Conservation (phyloP, 2,888 invertebrate genomes). For the Nemoura dubitans region DNA sequence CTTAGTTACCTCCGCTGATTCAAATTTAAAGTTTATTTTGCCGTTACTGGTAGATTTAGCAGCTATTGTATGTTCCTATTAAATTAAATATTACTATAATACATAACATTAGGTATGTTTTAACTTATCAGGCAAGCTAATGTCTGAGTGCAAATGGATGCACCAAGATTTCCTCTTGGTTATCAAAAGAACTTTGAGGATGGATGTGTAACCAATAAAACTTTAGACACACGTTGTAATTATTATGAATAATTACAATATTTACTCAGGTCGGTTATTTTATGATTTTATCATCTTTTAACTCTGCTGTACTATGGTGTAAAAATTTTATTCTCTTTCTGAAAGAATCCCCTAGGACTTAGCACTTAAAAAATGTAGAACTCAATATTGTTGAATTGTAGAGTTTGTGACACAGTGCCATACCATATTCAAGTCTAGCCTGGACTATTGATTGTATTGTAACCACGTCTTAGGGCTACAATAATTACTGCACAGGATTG, state of each 20-base stretch:
- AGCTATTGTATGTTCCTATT: slow-evolving; percentile 31
- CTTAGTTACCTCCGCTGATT: background rate
- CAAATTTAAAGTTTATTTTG: background rate
- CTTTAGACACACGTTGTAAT: background rate
- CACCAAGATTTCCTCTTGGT: background rate
- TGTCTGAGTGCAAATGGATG: slow-evolving; percentile 40
- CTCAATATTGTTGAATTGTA: slow-evolving; percentile 22
- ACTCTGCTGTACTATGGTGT: slow-evolving; percentile 43
- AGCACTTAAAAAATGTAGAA: slow-evolving; percentile 1
- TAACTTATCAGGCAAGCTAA: background rate
- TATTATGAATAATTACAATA: slow-evolving; percentile 58
- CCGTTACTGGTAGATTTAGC: background rate
- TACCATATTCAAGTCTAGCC: slow-evolving; percentile 41
- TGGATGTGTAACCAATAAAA: background rate
- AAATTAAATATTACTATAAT: background rate
- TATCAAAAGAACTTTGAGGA: background rate
- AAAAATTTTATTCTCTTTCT: slow-evolving; percentile 14
- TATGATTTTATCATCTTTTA: slow-evolving; percentile 53
- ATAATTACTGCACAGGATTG: background rate
- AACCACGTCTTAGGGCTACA: slow-evolving; percentile 14
- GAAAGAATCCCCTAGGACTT: background rate
- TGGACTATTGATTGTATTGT: slow-evolving; percentile 45
- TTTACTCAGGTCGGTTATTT: slow-evolving; percentile 62
- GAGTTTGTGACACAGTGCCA: slow-evolving; percentile 47
- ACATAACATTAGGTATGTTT: background rate